Evolutionary conservation across 2,888 invertebrate species (phyloP).

Genomic region (Zygogramma bicolorata): DNA sequence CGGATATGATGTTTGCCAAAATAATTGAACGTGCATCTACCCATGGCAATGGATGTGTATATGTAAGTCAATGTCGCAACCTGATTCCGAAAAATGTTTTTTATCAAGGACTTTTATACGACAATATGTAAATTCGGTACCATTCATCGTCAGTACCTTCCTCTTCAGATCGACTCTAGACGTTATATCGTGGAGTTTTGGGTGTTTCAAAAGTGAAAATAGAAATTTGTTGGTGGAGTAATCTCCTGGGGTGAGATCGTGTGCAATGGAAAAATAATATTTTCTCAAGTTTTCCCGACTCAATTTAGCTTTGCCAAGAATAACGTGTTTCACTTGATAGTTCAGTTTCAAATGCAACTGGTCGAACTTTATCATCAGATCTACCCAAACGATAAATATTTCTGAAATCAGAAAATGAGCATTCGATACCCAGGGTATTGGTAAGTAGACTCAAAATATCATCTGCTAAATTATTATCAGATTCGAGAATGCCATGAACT

Average conservation of each 20-base stretch:
- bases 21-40: too few species aligned
- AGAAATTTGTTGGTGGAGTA: slow-evolving; percentile 13
- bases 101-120: too few species aligned
- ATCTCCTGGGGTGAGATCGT: slow-evolving; percentile 5
- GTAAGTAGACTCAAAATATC: not conserved
- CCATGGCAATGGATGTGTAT: too few species aligned
- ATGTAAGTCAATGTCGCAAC: too few species aligned
- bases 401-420: not conserved
- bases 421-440: not conserved
- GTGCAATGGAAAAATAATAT: slow-evolving; percentile 1
- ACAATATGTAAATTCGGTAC: too few species aligned
- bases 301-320: slow-evolving; percentile 7
- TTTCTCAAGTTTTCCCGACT: not conserved
- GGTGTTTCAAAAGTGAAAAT: slow-evolving; percentile 5
- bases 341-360: not conserved
- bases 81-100: too few species aligned
- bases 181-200: not conserved
- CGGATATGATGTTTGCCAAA: too few species aligned
- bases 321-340: not conserved
- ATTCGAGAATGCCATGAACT: not conserved
- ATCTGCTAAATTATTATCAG: not conserved
- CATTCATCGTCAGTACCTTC: slow-evolving; percentile 4
- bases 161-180: slow-evolving; percentile 11
- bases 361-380: not conserved
- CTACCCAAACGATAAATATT: not conserved